These are phyloP conservation scores for Characodon lateralis DNA, from an alignment of 2,797 vertebrate genomes.

Conservation along the genomic window DNA sequence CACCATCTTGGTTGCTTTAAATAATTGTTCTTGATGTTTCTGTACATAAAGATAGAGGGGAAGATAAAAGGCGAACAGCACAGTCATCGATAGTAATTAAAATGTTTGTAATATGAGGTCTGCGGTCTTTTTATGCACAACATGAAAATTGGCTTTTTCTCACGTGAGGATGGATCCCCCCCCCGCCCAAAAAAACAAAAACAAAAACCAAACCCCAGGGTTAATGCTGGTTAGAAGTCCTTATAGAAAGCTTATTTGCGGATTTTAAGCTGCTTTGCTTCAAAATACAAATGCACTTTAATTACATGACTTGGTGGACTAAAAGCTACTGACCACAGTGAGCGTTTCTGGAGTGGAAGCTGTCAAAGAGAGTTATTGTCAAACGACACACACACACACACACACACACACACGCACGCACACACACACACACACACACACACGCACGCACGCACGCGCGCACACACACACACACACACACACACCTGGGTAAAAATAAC, in stretches of 20 bases:
- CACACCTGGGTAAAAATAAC: slow-evolving; percentile 8
- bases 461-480: slow-evolving; percentile 16
- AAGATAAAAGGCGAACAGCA: slow-evolving; percentile 14
- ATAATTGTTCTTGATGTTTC: slow-evolving; percentile 10
- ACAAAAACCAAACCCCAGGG: slow-evolving; percentile 22
- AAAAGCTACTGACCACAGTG: slow-evolving; percentile 17
- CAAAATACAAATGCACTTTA: slow-evolving; percentile 13
- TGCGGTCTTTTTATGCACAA: slow-evolving; percentile 48
- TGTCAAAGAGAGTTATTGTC: slow-evolving; percentile 15
- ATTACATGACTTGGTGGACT: slow-evolving; percentile 14
- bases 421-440: not conserved
- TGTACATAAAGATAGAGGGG: not conserved
- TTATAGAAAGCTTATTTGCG: too few relatives aligned
- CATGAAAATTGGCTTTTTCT: slow-evolving; percentile 34
- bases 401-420: not conserved
- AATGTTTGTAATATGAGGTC: slow-evolving; percentile 45
- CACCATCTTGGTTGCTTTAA: not conserved
- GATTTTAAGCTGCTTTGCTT: slow-evolving; percentile 2
- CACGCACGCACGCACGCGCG: not conserved
- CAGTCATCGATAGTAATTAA: slow-evolving; percentile 22
- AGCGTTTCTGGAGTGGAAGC: slow-evolving; percentile 25
- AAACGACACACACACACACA: not conserved
- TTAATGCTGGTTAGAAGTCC: not conserved
- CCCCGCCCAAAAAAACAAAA: too few relatives aligned
- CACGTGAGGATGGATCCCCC: slow-evolving; percentile 31